These are phyloP conservation scores for Vannuccia rotundouncinata DNA, from an alignment of 2,888 invertebrate species.

Conservation along the genomic window DNA sequence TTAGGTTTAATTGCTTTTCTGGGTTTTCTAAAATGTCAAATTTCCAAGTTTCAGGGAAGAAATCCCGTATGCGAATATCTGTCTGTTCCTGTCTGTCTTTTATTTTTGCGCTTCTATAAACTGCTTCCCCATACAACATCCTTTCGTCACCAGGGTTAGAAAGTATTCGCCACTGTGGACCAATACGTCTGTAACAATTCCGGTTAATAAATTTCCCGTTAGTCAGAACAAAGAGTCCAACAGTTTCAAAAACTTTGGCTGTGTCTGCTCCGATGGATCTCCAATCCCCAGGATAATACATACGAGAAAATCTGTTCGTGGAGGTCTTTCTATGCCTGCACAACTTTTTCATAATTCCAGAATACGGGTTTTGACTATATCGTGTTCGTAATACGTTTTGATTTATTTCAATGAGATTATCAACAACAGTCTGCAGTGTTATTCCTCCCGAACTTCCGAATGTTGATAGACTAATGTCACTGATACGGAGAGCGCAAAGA, in stretches of 20 bases:
- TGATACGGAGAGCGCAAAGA: conserved; percentile 12
- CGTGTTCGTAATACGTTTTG: neutral
- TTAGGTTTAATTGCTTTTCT: neutral
- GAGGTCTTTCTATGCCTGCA: too few species aligned
- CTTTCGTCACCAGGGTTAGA: neutral
- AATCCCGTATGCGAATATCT: neutral
- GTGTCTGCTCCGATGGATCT: neutral
- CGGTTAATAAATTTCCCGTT: neutral
- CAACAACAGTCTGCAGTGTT: neutral
- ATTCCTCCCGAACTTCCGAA: conserved; percentile 12
- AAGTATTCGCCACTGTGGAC: neutral
- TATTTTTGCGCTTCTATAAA: neutral
- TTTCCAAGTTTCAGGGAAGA: conserved; percentile 29
- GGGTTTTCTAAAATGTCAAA: conserved; percentile 18
- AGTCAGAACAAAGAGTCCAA: conserved; percentile 3
- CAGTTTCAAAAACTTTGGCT: neutral
- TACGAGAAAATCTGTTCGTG: neutral
- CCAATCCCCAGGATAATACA: neutral
- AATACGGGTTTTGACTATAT: neutral
- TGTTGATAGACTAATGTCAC: conserved; percentile 2
- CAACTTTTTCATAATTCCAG: neutral
- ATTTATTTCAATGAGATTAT: conserved; percentile 1
- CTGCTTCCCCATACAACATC: too few species aligned
- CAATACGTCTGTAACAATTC: neutral
- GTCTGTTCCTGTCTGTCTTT: neutral